Evolutionary conservation across 1,140 invertebrate genomes (phyloP).

Genomic region (Drosophila kohkoa): DNA sequence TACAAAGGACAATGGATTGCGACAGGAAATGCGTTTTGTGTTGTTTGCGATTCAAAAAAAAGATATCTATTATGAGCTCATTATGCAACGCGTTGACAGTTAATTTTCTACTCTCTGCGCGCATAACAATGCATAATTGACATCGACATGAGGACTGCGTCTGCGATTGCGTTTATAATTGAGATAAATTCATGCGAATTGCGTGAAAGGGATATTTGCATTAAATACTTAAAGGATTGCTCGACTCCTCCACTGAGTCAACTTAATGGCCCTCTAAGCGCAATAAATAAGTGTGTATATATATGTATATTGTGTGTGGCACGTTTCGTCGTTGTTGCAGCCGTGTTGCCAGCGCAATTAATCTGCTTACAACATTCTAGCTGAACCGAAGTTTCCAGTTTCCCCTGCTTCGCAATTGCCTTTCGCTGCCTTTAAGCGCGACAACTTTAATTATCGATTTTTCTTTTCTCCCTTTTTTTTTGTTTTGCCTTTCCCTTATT

Average conservation of each 20-base stretch:
- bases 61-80: conserved; percentile 1
- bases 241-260: too few relatives aligned
- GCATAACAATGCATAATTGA: neutral
- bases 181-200: too few relatives aligned
- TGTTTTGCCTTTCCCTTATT: too few relatives aligned
- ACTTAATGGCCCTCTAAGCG: neutral
- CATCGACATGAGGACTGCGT: neutral
- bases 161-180: neutral
- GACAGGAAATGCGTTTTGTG: neutral
- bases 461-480: neutral
- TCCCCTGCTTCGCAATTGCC: neutral
- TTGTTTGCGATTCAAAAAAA: neutral
- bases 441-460: conserved; percentile 61
- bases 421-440: conserved; percentile 23
- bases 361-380: conserved; percentile 3
- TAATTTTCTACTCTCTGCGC: neutral
- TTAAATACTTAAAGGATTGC: too few relatives aligned
- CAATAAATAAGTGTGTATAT: neutral
- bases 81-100: neutral
- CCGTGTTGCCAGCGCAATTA: conserved; percentile 1
- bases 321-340: too few relatives aligned
- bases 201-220: too few relatives aligned
- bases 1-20: neutral
- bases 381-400: neutral
- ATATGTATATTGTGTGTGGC: too few relatives aligned